Evolutionary conservation across 2,797 vertebrate genomes (phyloP), one percentile per base, ranked within the genome.

Genomic region (Thalassophryne amazonica): DNA sequence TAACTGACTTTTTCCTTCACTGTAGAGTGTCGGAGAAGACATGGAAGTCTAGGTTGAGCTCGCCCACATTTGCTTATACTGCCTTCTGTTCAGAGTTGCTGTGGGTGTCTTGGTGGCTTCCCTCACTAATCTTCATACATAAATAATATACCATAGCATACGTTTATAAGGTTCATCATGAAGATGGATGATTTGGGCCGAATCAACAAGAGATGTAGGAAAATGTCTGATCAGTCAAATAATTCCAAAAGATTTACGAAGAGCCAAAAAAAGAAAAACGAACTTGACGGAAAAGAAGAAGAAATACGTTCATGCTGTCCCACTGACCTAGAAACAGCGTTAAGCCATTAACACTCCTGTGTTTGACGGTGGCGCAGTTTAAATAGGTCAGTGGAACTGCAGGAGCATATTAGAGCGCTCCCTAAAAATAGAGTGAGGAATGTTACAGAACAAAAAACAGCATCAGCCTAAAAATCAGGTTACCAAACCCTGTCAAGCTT

Each of bases 341-440:
- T 70, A 70, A 84, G 78, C 86, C 70, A 85, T 89, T 86, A 90
- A 89, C 86, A 88, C 84, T 71, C 69, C 77, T 55, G 76, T 72
- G 70, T 86, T 86, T 84, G 76, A 87, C 75, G 66, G 73, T 80
- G 76, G 49, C 62, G 86, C 73, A 79, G 58, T 3, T 69, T 80
- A 91, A 90, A 89, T 89, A 90, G 88, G 90, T 89, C 90, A 92
- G 86, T 89, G 53, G 86, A 76, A 86, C 86, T 85, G 73, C 56
- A 76, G 67, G 72, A 59, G 76, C 75, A 78, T 66, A 86, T 86
- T 86, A 86, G 82, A 83, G 76, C 66, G 66, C 57, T 67, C 73
- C 54, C 89, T 90, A 92, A 87, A 90, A 91, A 91, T 92, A 92
- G 89, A 84, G 80, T 16, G 17, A 76, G 79, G 73, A 80, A 85